Conservation (phyloP, 2,113 vertebrate genomes). For the Platanista minor region DNA sequence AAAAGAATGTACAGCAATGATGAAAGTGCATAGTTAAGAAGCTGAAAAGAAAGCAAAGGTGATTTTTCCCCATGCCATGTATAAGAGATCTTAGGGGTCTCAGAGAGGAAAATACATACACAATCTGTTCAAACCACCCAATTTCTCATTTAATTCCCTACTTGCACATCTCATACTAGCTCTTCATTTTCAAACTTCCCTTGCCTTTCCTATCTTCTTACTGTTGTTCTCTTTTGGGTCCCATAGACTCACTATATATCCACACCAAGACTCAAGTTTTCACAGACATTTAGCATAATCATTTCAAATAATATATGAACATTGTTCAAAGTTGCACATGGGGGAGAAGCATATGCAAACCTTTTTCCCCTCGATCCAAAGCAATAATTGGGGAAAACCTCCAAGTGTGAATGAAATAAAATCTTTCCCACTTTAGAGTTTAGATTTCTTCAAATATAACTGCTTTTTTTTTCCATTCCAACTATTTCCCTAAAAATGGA, state of each 20-base stretch:
- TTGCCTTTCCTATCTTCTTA: not conserved
- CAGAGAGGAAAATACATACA: slow-evolving; percentile 37
- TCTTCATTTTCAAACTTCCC: slow-evolving; percentile 25
- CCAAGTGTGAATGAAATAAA: slow-evolving; percentile 59
- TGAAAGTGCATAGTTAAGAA: not conserved
- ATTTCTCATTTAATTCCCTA: slow-evolving; percentile 35
- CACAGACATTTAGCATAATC: slow-evolving; percentile 44
- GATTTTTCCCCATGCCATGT: not conserved
- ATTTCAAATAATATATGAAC: slow-evolving; percentile 53
- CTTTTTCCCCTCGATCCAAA: slow-evolving; percentile 44
- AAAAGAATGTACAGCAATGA: not conserved
- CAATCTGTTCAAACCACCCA: not conserved
- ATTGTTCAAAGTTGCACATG: slow-evolving; percentile 13
- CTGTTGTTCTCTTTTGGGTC: not conserved
- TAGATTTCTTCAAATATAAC: slow-evolving; percentile 61
- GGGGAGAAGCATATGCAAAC: slow-evolving; percentile 45
- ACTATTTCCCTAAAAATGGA: slow-evolving; percentile 66
- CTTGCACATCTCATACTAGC: not conserved
- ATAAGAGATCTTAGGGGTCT: not conserved
- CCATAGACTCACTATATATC: not conserved
- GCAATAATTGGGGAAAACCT: slow-evolving; percentile 2
- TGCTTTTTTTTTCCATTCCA: slow-evolving; percentile 65
- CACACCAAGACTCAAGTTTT: not conserved
- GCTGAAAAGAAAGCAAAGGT: not conserved
- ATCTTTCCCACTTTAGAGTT: slow-evolving; percentile 57